Conservation (phyloP, 1,140 invertebrate genomes). For the Lethocerus indicus region DNA sequence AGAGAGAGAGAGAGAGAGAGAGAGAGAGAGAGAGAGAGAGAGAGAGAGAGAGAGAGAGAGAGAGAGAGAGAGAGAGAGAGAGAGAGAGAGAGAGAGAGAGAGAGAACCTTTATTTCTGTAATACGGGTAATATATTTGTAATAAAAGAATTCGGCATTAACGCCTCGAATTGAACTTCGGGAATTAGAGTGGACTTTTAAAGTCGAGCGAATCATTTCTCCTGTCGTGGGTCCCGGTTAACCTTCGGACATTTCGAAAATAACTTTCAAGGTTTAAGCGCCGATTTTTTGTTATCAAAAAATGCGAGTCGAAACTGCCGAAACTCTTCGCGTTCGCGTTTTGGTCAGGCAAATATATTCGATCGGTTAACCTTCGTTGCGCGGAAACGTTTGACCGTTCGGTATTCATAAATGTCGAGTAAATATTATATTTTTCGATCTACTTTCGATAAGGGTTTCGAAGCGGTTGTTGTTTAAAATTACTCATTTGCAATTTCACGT, state of each 20-base stretch:
- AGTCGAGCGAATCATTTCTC: not conserved
- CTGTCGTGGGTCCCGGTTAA: not conserved
- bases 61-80: slow-evolving; percentile 1
- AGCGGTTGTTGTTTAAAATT: too few relatives aligned
- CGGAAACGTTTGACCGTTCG: too few relatives aligned
- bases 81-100: not conserved
- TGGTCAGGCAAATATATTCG: too few relatives aligned
- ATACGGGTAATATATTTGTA: not conserved
- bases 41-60: not conserved
- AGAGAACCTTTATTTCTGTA: not conserved
- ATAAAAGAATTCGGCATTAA: not conserved
- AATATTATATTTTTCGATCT: too few relatives aligned
- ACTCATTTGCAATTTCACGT: too few relatives aligned
- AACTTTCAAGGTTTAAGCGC: not conserved
- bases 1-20: slow-evolving; percentile 1
- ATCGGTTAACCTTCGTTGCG: too few relatives aligned
- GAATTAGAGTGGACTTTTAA: too few relatives aligned
- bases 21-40: slow-evolving; percentile 1
- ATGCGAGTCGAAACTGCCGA: too few relatives aligned
- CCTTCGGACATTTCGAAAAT: not conserved
- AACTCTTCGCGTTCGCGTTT: too few relatives aligned
- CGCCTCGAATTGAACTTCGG: not conserved
- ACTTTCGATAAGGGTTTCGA: too few relatives aligned
- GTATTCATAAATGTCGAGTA: too few relatives aligned
- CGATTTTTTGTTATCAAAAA: not conserved